Evolutionary conservation across 2,888 invertebrate genomes (phyloP).

Genomic region (Polymixis flavicincta): DNA sequence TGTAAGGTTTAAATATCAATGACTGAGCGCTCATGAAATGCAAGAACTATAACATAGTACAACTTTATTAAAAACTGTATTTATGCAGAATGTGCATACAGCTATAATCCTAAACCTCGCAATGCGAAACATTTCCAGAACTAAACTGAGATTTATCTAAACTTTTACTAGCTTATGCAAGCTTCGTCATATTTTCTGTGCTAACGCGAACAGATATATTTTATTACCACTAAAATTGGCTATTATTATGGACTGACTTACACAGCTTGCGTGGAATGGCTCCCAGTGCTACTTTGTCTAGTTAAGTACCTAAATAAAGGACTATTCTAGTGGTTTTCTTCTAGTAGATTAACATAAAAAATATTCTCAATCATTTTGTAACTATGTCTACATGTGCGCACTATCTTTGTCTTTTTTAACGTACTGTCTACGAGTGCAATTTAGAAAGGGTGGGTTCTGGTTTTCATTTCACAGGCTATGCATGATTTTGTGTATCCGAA

Average conservation of each 20-base stretch:
- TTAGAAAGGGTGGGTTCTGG: neutral
- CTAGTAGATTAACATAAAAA: neutral
- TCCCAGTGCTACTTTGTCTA: slow-evolving; percentile 10
- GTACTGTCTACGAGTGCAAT: no score
- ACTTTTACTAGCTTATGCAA: slow-evolving; percentile 27
- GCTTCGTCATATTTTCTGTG: slow-evolving; percentile 31
- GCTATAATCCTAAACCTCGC: neutral
- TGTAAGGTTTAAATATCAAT: neutral
- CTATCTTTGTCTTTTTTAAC: neutral
- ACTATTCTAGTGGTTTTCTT: neutral
- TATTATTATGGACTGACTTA: slow-evolving; percentile 32
- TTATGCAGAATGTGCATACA: neutral
- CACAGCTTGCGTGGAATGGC: slow-evolving; percentile 28
- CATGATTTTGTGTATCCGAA: neutral
- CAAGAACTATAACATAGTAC: neutral
- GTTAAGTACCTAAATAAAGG: slow-evolving; percentile 24
- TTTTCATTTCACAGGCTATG: neutral
- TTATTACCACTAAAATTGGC: slow-evolving; percentile 48
- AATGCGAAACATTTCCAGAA: slow-evolving; percentile 20
- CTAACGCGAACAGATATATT: slow-evolving; percentile 38
- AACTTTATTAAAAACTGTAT: neutral
- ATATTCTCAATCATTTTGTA: slow-evolving; percentile 1
- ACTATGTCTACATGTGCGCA: neutral
- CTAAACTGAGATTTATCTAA: slow-evolving; percentile 34
- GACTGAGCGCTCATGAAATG: neutral